Percentiles rank a stretch among this genome's conserved stretches.
phyloP scores from a whole-genome alignment of 1,140 invertebrate species.

The Drosophila nikananu region DNA sequence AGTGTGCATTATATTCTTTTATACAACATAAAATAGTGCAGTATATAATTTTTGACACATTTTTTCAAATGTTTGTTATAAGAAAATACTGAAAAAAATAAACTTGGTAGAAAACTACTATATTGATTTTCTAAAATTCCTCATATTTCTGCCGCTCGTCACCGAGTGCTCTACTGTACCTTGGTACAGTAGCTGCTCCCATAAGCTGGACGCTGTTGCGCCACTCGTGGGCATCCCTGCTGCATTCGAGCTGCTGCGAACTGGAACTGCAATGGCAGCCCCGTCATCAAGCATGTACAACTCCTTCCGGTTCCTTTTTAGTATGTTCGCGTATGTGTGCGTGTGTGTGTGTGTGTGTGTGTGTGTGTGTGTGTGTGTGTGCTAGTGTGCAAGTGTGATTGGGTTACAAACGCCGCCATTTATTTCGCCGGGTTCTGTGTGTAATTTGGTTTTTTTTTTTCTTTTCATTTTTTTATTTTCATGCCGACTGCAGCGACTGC shows the following conservation, averaged over 20 bases:
- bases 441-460: slow-evolving; percentile 34
- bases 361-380: slow-evolving; percentile 19
- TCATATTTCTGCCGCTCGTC: not conserved
- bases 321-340: slow-evolving; percentile 44
- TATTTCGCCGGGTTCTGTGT: slow-evolving; percentile 56
- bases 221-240: not conserved
- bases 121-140: not conserved
- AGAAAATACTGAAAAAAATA: too few species aligned
- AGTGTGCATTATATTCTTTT: too few species aligned
- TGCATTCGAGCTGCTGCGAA: slow-evolving; percentile 28
- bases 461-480: not conserved
- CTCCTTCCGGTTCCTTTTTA: slow-evolving; percentile 76
- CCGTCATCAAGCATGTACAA: slow-evolving; percentile 67
- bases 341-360: slow-evolving; percentile 10
- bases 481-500: slow-evolving; percentile 43
- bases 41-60: too few species aligned
- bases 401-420: slow-evolving; percentile 58
- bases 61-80: too few species aligned
- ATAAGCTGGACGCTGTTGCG: slow-evolving; percentile 10
- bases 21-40: too few species aligned
- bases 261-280: slow-evolving; percentile 30
- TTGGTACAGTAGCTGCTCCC: slow-evolving; percentile 31
- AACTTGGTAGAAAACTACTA: not conserved
- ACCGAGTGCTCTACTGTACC: not conserved
- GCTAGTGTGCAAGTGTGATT: slow-evolving; percentile 47